Evolutionary conservation across 92 coral and sea anemone genomes (phyloP).

Genomic region (Epizoanthus stellaris): DNA sequence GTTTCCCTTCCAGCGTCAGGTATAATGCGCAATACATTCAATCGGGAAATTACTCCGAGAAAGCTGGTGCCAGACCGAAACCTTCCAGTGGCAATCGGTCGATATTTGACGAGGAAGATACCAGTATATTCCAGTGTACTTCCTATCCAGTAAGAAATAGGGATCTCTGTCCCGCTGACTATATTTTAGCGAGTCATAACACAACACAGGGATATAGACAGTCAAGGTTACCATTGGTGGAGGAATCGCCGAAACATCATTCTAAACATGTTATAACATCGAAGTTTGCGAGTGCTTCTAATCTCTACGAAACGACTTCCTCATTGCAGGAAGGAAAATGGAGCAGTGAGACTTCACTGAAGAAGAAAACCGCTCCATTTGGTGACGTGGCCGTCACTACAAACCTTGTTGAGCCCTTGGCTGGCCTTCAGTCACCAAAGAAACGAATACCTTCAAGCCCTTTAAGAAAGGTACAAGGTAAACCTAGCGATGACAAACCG

Average conservation of each 20-base stretch:
- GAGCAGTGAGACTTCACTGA: slow-evolving; percentile 37
- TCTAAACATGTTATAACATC: neutral
- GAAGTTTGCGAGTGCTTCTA: slow-evolving; percentile 18
- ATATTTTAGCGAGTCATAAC: neutral
- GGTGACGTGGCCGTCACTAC: neutral
- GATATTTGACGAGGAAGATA: slow-evolving; percentile 37
- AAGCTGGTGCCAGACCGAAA: neutral
- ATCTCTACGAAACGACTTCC: neutral
- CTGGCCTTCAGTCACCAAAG: slow-evolving; percentile 41
- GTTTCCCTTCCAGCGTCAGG: slow-evolving; percentile 31
- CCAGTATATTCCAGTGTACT: slow-evolving; percentile 3
- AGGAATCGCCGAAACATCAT: neutral
- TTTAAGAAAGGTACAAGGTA: slow-evolving; percentile 3
- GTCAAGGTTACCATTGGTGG: neutral
- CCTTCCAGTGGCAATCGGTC: slow-evolving; percentile 3
- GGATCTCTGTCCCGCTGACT: neutral
- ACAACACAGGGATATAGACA: neutral
- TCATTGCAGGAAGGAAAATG: slow-evolving; percentile 28
- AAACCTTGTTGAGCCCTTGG: slow-evolving; percentile 31
- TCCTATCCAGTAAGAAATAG: slow-evolving; percentile 1
- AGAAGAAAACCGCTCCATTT: neutral
- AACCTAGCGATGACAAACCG: neutral
- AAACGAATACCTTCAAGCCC: slow-evolving; percentile 20
- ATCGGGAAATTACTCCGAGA: slow-evolving; percentile 35
- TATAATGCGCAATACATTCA: slow-evolving; percentile 38